Evolutionary conservation across 2,888 invertebrate species (phyloP), one percentile per base, ranked within the genome.

Genomic region (Erynnis tages): DNA sequence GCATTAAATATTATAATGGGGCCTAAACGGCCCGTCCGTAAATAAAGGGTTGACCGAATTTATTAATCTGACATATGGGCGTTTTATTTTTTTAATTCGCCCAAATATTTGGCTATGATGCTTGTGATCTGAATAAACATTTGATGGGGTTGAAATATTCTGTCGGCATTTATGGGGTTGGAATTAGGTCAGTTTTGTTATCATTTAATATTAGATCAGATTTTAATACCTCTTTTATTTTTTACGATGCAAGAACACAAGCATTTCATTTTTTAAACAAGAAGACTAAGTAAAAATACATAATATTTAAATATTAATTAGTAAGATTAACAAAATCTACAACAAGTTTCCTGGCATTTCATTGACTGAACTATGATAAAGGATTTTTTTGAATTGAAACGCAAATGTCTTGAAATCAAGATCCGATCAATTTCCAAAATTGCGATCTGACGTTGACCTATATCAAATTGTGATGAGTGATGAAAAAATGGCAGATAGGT

Each of bases 1-100:
- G 78, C 85, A 85, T 88, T 88, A 82, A 82, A 84, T 85, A 79
- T 86, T 78, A 86, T 88, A 88, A 87, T 86, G 82, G 79, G 75
- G 72, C 69, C 71, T 76, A 81, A 83, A 82, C 79, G 82, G 75
- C 73, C 66, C 71, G 69, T 66, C 62, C 65, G 78, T 72, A 82
- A 86, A 86, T 83, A 82, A 87, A 87, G 87, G 87, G 87, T 86
- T 87, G 78, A 73, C 67, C 59, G 68, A 76, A 72, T 80, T 79
- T 74, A 79, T 81, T 79, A 74, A 68, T 64, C 69, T 61, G 76
- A 77, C 86, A 67, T 66, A 66, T 66, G 66, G 63, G 41, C 41
- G 56, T 40, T 58, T 57, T 52, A 47, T 52, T 69, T 66, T 68
- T 69, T 71, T 67, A 50, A 65, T 62, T 63, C 55, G 52, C 30